Base-by-base conservation (phyloP, 1,140 invertebrate genomes). In the Zaprionus vittiger region DNA sequence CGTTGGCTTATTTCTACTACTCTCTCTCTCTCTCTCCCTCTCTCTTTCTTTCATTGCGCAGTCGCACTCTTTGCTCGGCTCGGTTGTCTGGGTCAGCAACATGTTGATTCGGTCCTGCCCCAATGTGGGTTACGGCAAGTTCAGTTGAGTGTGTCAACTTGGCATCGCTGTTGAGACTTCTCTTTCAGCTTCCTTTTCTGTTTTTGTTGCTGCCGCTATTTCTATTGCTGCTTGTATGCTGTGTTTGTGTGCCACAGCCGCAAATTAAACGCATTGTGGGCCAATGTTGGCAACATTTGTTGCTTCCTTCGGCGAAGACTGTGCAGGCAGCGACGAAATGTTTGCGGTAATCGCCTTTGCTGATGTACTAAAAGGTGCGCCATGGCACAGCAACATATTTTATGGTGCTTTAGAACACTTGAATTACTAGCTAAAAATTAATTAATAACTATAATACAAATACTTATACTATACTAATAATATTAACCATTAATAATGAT, bases 241-340 rank as follows among this genome's bases (percentile, higher is more conserved):
- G 20, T 74, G 41, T 67, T 44, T 41, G 62, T 70, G 44, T 68
- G 17, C n/a, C 67, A 14, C 60, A 72, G 81, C 84, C 84, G 60
- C 84, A 87, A 87, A 87, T 87, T 89, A 87, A 87, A 87, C 81
- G 81, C 87, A 84, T 87, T 87, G 84, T 77, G 84, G 84, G 71
- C 14, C 70, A 41, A 41, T 54, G 55, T 66, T 85, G 80, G 84
- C 84, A 89, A 90, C 84, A 89, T 90, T 90, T 89, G 84, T 90
- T 90, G 85, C 79, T 68, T 52, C 67, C 62, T 34, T 28, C 49
- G 54, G 17, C 31, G 6, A 37, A 70, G 66, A 17, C 68, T 66
- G 72, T 73, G 71, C 75, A 87, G 64, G 69, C 66, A 72, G 70
- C 67, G 47, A 15, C 65, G 70, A 85, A 85, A 85, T 81, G 63